Evolutionary conservation across 1,140 invertebrate species (phyloP), one percentile per base, ranked within the genome.

Genomic region (Theocolax elegans): DNA sequence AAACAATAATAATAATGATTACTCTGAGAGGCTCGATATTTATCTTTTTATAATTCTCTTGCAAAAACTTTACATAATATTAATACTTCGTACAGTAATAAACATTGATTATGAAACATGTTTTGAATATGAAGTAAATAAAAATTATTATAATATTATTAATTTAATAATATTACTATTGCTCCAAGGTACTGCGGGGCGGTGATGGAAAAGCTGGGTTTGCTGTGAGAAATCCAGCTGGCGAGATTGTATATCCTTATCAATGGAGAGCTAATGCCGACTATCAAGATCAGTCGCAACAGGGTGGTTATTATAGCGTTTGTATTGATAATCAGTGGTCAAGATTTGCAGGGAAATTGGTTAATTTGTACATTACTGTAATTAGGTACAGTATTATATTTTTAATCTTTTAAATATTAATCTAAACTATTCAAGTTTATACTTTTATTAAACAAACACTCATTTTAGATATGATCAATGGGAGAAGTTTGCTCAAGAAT

Each of bases 261-360:
- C 92, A 94, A 78, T 97, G 95, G 95, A 90, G 91, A 81, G 85
- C 93, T 1, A 93, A 89, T 72, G 90, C 93, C 1, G 95, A 96
- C 81, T 97, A 96, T 77, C 94, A 96, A 67, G 95, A 97, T 79
- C 90, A 91, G 75, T 87, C 90, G 0, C 89, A 91, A 3, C 85
- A 88, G 1, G 94, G 94, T 51, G 95, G 94, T 8, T 96, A 95
- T 79, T 98, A 97, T 79, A 92, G 92, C n/a, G 91, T 98, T 21
- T 98, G 97, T 83, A 92, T 98, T 63, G 95, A 98, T 82, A 98
- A 98, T 86, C 94, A 96, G 76, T 96, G 97, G 77, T 97, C 95
- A 8, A 88, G 94, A 79, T 97, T 97, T 87, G 93, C 95, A 29
- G 92, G 91, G 12, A 98, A 98, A 86, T 83, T 98, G 67, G 93